Evolutionary conservation across 1,140 invertebrate species (phyloP), one percentile per base, ranked within the genome.

Genomic region (Centruroides vittatus): DNA sequence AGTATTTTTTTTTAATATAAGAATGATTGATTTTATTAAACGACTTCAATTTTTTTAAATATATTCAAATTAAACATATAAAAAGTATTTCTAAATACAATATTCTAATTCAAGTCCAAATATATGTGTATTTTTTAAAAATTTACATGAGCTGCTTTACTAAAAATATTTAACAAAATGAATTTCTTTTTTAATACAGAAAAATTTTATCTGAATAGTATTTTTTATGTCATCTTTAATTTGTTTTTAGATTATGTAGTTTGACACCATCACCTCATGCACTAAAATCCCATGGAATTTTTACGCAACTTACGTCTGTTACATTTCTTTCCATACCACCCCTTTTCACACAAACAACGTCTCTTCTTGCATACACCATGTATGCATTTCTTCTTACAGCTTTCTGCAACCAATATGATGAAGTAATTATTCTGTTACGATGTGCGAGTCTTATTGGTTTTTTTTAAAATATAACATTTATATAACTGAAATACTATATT

Each of bases 311-410:
- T 63, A 63, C 62, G 35, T 57, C 53, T 55, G 48, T 57, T 56
- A 48, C 62, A 63, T 41, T 55, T 59, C 23, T 35, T 46, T 49
- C 62, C 62, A 53, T 60, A 59, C 62, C 62, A 63, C 10, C 62
- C 62, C 41, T 60, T 57, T 8, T 63, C 62, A 57, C 62, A 63
- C 47, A 48, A n/a, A 36, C 62, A 63, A n/a, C 47, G 53, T 12
- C 60, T 59, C 7, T 51, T 36, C 11, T 41, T 46, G 35, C 62
- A 63, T 46, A 57, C 10, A 10, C 62, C 62, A 46, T 63, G 35
- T 7, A 52, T 53, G 35, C 62, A 63, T 54, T 57, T 61, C 48
- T 52, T 57, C 55, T 57, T 61, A 46, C 60, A 61, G n/a, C 56
- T 48, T 57, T 61, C 60, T 61, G 56, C 13, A 58, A 61, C 35